Evolutionary conservation across 2,888 invertebrate genomes (phyloP), one percentile per base, ranked within the genome.

Genomic region (Merodon equestris): DNA sequence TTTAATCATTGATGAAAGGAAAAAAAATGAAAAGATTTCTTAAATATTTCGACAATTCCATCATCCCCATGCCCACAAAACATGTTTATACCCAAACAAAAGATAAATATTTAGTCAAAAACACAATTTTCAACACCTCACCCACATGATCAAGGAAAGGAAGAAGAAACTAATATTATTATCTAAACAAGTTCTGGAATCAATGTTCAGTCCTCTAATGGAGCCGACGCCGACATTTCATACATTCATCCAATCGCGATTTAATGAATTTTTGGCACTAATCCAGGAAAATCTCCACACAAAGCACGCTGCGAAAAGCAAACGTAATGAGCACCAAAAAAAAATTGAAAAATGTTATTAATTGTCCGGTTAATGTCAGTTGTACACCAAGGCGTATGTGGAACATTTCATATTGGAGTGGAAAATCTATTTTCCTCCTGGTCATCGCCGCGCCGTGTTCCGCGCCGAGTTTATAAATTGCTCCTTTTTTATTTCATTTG

Each of bases 21-120:
- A 2, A 27, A 27, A 27, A 27, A 27, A 7, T 27, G 27, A 4
- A 27, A 27, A 27, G 7, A 27, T 27, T 27, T 7, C 27, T 27
- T 27, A 4, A 27, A 27, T 27, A 7, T 27, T 27, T 27, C 27
- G 3, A 2, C 7, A 27, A 27, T 27, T 27, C 7, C 27, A 27
- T 27, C 27, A 27, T 7, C 27, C 7, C 3, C 27, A 2, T 27
- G 7, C 27, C 27, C 27, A 27, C 61, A 51, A 44, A 44, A 57
- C 51, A 67, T 68, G 27, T 68, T 68, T 34, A 54, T 61, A 63
- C 34, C 51, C 18, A 51, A 68, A 51, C 56, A 63, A 57, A 68
- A 57, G 68, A 68, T 74, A 74, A 74, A 74, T 74, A 74, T 74
- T 74, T 74, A 68, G 48, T 48, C 71, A 42, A 71, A 68, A 47